Evolutionary conservation across 2,797 vertebrate genomes (phyloP), one percentile per base, ranked within the genome.

Genomic region (Leptoclinus maculatus): DNA sequence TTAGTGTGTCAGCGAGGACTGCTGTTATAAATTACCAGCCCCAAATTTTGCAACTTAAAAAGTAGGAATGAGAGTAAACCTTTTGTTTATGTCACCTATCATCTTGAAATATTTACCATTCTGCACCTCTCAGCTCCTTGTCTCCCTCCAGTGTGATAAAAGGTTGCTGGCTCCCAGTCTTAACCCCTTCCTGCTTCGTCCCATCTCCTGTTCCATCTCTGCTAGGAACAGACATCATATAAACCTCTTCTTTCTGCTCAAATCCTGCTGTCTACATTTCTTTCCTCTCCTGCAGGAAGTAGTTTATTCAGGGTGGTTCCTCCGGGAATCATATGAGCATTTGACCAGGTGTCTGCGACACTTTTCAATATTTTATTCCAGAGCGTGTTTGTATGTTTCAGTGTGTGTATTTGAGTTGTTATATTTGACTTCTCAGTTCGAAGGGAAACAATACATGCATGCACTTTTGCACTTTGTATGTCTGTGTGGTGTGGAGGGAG

Each of bases 21-120:
- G 87, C 82, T 70, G 87, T 92, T 94, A 95, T 94, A 90, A 94
- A 95, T 95, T 93, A 90, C 91, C 88, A 86, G 84, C 66, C 79
- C 85, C 76, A 90, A 93, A 94, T 94, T 93, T 92, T 94, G 92
- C 91, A 93, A 92, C 89, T 93, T 95, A 92, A 94, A 95, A 94
- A 95, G 88, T 93, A 84, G 78, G 91, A 93, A 93, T 92, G 87
- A 93, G 87, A 91, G 90, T 90, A 95, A 94, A 94, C 89, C 92
- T 92, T 94, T 94, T 95, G 92, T 95, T 95, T 94, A 91, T 95
- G 94, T 94, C 94, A 93, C 93, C 94, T 90, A 94, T 95, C 93
- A 94, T 90, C 85, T 90, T 95, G 95, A 95, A 95, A 95, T 94
- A 95, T 95, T 94, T 94, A 92, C 94, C 85, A 83, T 93, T 89